A percentile compares a stretch with the other conserved stretches of the same genome.
Conservation (phyloP, 2,113 vertebrate species). For the Ahaetulla prasina region DNA sequence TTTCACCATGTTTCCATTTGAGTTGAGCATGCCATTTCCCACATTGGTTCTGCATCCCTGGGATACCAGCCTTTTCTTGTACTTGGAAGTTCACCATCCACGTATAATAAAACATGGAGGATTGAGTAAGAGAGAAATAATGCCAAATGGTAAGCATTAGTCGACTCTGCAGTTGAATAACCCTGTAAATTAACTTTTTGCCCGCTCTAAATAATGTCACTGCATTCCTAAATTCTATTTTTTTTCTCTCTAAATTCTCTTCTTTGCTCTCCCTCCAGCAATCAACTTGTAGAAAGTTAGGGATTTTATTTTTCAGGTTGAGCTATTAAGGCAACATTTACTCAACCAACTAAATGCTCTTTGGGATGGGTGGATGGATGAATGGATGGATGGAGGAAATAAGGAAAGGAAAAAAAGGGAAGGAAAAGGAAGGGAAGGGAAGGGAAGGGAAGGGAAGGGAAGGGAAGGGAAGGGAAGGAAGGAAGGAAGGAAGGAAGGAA, state of each 20-base stretch:
- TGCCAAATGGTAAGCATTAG: neutral
- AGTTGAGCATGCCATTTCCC: neutral
- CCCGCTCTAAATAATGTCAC: neutral
- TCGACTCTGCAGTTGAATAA: neutral
- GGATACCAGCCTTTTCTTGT: neutral
- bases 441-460: no score
- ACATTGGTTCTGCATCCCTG: neutral
- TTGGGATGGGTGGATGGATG: neutral
- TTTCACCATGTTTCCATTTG: neutral
- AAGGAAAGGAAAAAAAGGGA: no score
- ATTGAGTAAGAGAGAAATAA: neutral
- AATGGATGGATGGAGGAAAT: neutral
- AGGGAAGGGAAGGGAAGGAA: no score
- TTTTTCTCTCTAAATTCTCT: neutral
- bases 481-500: no score
- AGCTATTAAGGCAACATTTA: constrained; percentile 12
- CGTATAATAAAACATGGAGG: neutral
- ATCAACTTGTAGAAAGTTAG: neutral
- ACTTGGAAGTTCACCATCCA: neutral
- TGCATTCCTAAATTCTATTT: neutral
- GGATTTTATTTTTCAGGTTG: constrained; percentile 23
- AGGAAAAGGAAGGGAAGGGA: no score
- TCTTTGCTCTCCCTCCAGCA: no score
- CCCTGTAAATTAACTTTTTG: neutral
- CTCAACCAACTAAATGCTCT: neutral